These are phyloP conservation scores for Colletes collaris DNA, from an alignment of 2,888 invertebrate genomes.

Conservation along the genomic window DNA sequence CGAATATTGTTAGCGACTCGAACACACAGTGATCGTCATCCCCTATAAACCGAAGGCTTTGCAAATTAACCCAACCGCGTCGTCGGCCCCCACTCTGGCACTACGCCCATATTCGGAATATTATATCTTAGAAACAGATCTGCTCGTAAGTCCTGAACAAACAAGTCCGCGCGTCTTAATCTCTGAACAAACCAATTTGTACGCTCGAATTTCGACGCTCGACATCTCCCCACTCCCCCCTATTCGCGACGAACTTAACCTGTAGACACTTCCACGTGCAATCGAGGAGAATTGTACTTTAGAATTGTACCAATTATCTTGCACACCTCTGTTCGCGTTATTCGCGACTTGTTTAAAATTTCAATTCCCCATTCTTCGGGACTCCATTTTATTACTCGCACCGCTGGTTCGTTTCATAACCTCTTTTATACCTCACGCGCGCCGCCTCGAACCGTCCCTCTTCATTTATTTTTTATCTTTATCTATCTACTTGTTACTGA, in stretches of 20 bases:
- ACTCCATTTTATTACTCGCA: conserved; percentile 10
- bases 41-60: no score
- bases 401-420: background rate
- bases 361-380: background rate
- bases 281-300: background rate
- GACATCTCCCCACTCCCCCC: no score
- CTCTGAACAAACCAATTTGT: no score
- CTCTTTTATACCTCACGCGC: conserved; percentile 7
- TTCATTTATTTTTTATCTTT: conserved; percentile 46
- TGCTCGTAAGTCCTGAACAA: no score
- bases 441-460: conserved; percentile 3
- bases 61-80: no score
- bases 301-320: background rate
- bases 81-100: no score
- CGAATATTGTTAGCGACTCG: no score
- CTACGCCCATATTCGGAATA: no score
- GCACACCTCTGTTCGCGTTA: background rate
- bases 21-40: no score
- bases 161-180: no score
- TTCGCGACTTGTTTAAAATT: background rate
- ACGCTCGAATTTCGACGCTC: background rate
- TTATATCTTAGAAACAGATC: no score
- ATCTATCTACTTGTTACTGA: conserved; percentile 46
- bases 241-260: no score
- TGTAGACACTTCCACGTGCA: background rate